A percentile compares a stretch with the other conserved stretches of the same genome.
These are phyloP conservation scores for Hyalella azteca DNA, from an alignment of 2,888 invertebrate species.

Conservation along the genomic window DNA sequence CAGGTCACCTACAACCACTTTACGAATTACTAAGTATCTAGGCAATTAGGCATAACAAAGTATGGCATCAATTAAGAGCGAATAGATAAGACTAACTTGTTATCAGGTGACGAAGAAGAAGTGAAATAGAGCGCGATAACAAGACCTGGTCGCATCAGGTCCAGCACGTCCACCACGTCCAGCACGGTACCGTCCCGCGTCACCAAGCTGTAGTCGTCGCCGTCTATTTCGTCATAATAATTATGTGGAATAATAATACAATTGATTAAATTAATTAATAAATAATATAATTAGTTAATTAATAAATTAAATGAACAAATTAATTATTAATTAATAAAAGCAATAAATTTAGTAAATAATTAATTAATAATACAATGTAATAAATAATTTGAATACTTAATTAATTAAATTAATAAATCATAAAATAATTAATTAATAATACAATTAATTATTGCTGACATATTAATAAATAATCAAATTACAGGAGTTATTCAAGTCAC, in stretches of 20 bases:
- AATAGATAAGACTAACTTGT: neutral
- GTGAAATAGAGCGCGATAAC: slow-evolving; percentile 8
- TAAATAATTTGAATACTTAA: neutral
- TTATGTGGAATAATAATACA: neutral
- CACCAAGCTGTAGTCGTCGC: neutral
- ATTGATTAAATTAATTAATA: neutral
- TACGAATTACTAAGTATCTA: no score
- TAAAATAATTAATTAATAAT: neutral
- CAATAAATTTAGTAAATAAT: neutral
- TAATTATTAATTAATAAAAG: neutral
- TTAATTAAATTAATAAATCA: neutral
- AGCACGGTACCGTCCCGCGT: neutral
- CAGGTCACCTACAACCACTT: no score
- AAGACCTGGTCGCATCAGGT: neutral
- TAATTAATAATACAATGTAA: neutral
- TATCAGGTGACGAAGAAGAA: neutral
- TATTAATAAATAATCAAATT: neutral
- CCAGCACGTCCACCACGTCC: slow-evolving; percentile 15
- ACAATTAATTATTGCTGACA: neutral
- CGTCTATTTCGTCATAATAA: neutral
- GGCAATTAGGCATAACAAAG: no score
- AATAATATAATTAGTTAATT: neutral
- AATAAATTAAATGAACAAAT: neutral
- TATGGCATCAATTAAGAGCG: no score
- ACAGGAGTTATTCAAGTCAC: neutral